These are phyloP conservation scores for Branchellion lobata DNA, from an alignment of 2,888 invertebrate genomes.

Conservation along the genomic window DNA sequence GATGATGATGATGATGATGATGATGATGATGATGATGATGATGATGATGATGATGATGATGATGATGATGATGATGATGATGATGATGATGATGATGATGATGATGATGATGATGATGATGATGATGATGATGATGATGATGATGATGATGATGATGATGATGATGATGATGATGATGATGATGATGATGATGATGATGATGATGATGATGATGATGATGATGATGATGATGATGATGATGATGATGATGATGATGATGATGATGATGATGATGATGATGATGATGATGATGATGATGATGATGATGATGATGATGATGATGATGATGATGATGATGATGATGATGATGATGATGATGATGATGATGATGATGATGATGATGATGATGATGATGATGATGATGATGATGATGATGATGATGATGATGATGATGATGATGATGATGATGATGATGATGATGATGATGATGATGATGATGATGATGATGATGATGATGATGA, in stretches of 20 bases:
- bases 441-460: not conserved
- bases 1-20: not conserved
- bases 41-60: constrained; percentile 4
- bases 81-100: constrained; percentile 11
- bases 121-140: constrained; percentile 10
- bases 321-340: constrained; percentile 11
- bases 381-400: constrained; percentile 2
- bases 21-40: constrained; percentile 7
- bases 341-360: not conserved
- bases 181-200: constrained; percentile 17
- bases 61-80: not conserved
- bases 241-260: not conserved
- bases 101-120: not conserved
- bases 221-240: constrained; percentile 14
- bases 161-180: not conserved
- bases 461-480: constrained; percentile 14
- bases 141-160: constrained; percentile 2
- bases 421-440: constrained; percentile 17
- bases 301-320: not conserved
- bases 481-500: not conserved
- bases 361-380: constrained; percentile 10
- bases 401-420: not conserved
- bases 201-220: not conserved
- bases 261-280: constrained; percentile 7
- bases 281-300: constrained; percentile 4